Percentiles rank a stretch among this genome's conserved stretches.
phyloP scores from a whole-genome alignment of 2,888 invertebrate species.

The Choristoneura rosaceana region DNA sequence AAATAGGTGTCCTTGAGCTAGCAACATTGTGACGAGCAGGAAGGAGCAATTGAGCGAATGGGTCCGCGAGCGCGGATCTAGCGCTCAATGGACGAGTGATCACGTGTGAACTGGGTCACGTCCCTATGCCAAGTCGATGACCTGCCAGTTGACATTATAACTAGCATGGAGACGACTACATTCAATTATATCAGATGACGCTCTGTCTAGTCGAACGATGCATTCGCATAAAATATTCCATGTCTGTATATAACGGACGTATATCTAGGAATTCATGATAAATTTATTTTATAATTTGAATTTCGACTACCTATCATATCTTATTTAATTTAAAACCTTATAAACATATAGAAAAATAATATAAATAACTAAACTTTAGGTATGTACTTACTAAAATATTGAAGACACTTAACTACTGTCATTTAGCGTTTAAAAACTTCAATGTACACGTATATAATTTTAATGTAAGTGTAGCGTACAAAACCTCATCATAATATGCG shows the following conservation, averaged over 20 bases:
- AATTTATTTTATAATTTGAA: too few relatives aligned
- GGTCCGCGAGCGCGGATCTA: constrained; percentile 64
- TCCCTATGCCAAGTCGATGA: constrained; percentile 69
- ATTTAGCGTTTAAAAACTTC: background rate
- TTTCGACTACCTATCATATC: background rate
- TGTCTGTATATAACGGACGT: too few relatives aligned
- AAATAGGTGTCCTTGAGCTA: constrained; percentile 65
- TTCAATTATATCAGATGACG: background rate
- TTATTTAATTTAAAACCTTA: background rate
- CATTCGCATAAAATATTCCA: background rate
- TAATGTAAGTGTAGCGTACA: background rate
- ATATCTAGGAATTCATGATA: too few relatives aligned
- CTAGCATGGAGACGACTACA: constrained; percentile 25
- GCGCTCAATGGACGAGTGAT: constrained; percentile 68
- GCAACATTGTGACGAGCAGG: constrained; percentile 70
- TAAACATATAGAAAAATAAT: background rate
- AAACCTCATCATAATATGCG: background rate
- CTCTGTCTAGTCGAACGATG: background rate
- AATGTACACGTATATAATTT: background rate
- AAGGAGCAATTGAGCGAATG: constrained; percentile 76
- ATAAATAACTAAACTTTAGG: too few relatives aligned
- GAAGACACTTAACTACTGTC: too few relatives aligned
- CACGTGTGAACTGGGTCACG: constrained; percentile 79
- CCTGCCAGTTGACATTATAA: constrained; percentile 43
- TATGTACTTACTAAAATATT: too few relatives aligned